Evolutionary conservation across 1,140 invertebrate genomes (phyloP).

Genomic region (Brachionus manjavacas): DNA sequence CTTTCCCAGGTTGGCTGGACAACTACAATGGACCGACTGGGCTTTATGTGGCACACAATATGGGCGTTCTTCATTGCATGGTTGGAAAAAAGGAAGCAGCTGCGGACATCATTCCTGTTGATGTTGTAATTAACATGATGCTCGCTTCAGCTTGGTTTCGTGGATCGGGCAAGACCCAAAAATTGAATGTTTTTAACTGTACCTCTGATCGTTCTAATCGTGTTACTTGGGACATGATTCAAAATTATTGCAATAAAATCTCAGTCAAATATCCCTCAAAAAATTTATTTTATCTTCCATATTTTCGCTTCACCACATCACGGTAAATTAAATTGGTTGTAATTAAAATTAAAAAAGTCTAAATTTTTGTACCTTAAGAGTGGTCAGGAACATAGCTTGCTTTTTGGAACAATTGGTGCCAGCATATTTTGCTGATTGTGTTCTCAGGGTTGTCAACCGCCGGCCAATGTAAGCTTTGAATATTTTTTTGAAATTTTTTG

Average conservation of each 20-base stretch:
- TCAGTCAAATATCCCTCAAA: conserved; percentile 53
- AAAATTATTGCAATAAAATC: conserved; percentile 44
- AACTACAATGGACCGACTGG: conserved; percentile 55
- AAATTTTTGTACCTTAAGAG: neutral
- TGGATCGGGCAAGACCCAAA: conserved; percentile 60
- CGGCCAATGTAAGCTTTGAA: neutral
- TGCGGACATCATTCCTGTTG: conserved; percentile 89
- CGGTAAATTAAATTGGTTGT: conserved; percentile 45
- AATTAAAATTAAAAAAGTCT: neutral
- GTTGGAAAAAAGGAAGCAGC: conserved; percentile 69
- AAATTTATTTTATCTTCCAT: conserved; percentile 50
- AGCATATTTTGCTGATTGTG: conserved; percentile 53
- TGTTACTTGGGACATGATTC: conserved; percentile 43
- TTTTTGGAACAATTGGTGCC: conserved; percentile 53
- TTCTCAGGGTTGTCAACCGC: conserved; percentile 46
- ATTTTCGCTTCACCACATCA: conserved; percentile 51
- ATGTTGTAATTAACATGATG: conserved; percentile 80
- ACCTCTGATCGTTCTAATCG: conserved; percentile 43
- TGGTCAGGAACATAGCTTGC: neutral
- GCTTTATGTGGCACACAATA: conserved; percentile 52
- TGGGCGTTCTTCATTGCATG: conserved; percentile 77
- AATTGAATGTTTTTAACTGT: conserved; percentile 40
- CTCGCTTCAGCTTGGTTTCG: conserved; percentile 74
- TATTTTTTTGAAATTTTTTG: neutral
- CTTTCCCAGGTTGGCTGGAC: conserved; percentile 62